These are phyloP conservation scores for Tenodera sinensis DNA, from an alignment of 2,888 invertebrate species.

Conservation along the genomic window DNA sequence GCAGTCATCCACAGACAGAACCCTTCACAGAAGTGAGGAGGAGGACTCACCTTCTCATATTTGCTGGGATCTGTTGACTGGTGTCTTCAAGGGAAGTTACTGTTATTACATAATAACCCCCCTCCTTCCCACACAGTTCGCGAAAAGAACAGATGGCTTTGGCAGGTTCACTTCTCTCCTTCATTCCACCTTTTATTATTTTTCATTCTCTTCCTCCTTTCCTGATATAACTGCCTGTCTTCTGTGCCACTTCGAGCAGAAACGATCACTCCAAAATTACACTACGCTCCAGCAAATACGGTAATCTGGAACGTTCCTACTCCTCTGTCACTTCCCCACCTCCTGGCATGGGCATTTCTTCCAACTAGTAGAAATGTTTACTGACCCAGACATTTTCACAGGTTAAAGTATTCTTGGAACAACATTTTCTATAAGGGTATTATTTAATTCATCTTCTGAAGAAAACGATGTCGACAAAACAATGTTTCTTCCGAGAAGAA, in stretches of 20 bases:
- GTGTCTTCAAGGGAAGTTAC: background rate
- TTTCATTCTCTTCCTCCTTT: background rate
- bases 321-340: background rate
- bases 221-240: background rate
- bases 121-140: background rate
- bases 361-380: background rate
- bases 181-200: background rate
- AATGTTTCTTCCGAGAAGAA: background rate
- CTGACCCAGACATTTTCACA: background rate
- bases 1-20: too few relatives aligned
- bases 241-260: background rate
- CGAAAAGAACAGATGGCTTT: background rate
- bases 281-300: background rate
- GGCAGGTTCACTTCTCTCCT: background rate
- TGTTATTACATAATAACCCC: background rate
- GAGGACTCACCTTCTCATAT: background rate
- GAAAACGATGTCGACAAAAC: background rate
- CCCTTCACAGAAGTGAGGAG: background rate
- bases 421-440: background rate
- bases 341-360: background rate
- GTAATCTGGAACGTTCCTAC: background rate
- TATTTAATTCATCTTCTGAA: too few relatives aligned
- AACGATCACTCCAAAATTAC: background rate
- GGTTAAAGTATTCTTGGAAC: background rate
- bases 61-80: background rate